Base-by-base conservation (phyloP, 1,140 invertebrate species). In the Ostrea edulis region DNA sequence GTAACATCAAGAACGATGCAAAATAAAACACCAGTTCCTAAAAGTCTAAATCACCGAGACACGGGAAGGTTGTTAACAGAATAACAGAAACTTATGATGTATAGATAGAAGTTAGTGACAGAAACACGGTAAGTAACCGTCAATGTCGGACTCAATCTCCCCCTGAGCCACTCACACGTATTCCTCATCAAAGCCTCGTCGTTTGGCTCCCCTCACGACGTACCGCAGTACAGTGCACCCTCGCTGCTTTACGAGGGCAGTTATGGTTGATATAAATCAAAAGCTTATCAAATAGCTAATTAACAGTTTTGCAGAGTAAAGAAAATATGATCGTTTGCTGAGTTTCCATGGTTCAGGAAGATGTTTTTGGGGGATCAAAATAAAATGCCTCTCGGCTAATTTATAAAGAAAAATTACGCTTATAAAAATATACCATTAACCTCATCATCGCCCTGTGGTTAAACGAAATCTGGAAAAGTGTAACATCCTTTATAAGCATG, bases 91-190 rank as follows among this genome's bases (percentile, higher is more conserved):
- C 17, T 4, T 62, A 62, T 62, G 55, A 62, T 62, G 20, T 20
- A 62, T 20, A 62, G 68, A 77, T 77, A 77, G 8, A 29, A 35
- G 14, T 35, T 35, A 77, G 25, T 77, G 68, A 77, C 68, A 77
- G 22, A 77, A 29, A 77, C 68, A 77, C 17, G 68, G 68, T 29
- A 77, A 5, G 29, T 25, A 35, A 8, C 29, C 4, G 25, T 12
- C 0, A 25, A 9, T 29, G 68, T 29, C 68, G 17, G 68, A 22
- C 35, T 14, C 25, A 77, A 77, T 77, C 68, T 77, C 68, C 5
- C 12, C 14, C 68, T 12, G 29, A 35, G 29, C 5, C 25, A 9
- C 29, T 25, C 25, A 25, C 11, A 62, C 68, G 11, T 14, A 35
- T 35, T 29, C 68, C 68, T 35, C 25, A 22, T 5, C 25, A 44